Evolutionary conservation across 2,113 vertebrate genomes (phyloP).

Genomic region (Tenrec ecaudatus): DNA sequence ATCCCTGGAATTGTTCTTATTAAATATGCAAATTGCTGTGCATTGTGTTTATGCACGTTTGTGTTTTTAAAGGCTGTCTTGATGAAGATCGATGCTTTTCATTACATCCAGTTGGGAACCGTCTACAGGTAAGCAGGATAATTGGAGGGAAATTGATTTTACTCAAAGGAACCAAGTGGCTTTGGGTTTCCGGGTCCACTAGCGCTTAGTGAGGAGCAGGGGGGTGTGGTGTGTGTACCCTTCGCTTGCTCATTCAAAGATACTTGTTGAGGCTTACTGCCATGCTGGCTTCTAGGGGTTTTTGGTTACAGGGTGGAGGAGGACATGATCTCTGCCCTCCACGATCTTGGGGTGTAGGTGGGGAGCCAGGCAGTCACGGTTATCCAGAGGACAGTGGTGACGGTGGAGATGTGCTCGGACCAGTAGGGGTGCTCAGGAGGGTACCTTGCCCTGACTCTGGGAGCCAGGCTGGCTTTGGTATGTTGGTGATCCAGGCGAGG

Average conservation of each 20-base stretch:
- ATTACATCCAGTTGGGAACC: constrained; percentile 95
- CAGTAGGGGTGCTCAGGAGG: background rate
- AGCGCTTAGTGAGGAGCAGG: background rate
- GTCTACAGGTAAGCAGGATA: constrained; percentile 89
- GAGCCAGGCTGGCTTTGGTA: background rate
- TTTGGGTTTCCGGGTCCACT: background rate
- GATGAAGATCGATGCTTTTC: constrained; percentile 99
- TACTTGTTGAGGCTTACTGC: rapidly evolving
- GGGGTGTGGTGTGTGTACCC: background rate
- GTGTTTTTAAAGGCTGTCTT: constrained; percentile 90
- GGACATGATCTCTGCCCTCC: background rate
- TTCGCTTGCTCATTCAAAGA: background rate
- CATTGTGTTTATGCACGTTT: background rate
- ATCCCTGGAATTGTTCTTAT: background rate
- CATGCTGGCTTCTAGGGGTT: background rate
- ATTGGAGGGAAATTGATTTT: background rate
- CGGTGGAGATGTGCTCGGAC: background rate
- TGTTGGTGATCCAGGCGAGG: background rate
- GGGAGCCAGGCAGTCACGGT: background rate
- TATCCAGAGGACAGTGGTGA: background rate
- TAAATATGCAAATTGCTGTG: background rate
- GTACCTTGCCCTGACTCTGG: background rate
- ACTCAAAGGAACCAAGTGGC: background rate
- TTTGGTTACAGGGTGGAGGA: background rate
- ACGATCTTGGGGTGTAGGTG: background rate